phyloP scores from a whole-genome alignment of 35 echinoderm and acorn worm species.

The Heliocidaris tuberculata region DNA sequence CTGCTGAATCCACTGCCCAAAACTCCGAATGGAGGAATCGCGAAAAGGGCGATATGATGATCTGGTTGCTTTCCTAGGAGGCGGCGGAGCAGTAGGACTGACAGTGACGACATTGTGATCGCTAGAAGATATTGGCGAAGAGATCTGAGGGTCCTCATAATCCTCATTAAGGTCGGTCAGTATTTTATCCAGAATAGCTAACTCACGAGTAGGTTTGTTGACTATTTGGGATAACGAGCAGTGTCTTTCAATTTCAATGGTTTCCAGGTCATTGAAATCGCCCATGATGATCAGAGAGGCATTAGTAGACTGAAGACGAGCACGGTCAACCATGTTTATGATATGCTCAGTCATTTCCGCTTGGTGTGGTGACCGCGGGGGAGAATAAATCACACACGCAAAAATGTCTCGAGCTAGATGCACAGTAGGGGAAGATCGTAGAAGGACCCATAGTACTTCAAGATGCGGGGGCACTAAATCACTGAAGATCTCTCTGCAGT shows the following conservation, averaged over 20 bases:
- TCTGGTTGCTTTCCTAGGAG: too few relatives aligned
- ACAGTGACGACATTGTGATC: neutral
- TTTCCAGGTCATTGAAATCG: too few relatives aligned
- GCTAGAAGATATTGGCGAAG: neutral
- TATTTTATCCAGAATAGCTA: neutral
- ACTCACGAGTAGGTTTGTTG: neutral
- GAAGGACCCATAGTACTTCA: slow-evolving; percentile 27
- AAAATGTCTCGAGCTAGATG: neutral
- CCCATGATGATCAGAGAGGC: too few relatives aligned
- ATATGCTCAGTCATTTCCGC: too few relatives aligned
- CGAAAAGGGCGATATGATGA: too few relatives aligned
- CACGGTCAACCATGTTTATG: too few relatives aligned
- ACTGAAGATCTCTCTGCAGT: neutral
- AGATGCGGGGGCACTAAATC: neutral
- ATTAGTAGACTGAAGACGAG: too few relatives aligned
- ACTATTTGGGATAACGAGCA: neutral
- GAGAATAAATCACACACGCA: neutral
- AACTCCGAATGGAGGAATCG: too few relatives aligned
- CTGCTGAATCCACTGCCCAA: too few relatives aligned
- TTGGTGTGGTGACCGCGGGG: too few relatives aligned
- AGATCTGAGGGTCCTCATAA: neutral
- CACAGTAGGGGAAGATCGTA: neutral
- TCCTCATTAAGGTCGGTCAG: neutral
- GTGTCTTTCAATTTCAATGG: too few relatives aligned
- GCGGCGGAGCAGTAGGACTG: too few relatives aligned